Percentiles rank a stretch among this genome's conserved stretches.
Evolutionary conservation across 2,113 vertebrate genomes (phyloP).

Genomic region (cattle (Bos taurus)): DNA sequence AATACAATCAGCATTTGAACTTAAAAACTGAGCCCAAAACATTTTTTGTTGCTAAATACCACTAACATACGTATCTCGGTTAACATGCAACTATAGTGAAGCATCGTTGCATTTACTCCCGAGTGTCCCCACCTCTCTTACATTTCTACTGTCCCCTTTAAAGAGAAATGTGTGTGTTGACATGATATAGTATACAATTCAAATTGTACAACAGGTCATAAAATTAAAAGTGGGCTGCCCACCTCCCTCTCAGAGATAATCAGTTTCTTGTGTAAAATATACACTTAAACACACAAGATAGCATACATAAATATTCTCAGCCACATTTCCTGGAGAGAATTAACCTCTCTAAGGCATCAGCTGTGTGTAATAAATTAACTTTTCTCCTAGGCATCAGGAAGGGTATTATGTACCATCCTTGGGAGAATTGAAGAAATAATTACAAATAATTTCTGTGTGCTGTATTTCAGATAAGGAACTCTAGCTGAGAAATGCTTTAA

Average conservation of each 20-base stretch:
- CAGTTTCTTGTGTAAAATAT: neutral
- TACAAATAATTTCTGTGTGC: neutral
- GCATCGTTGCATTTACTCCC: neutral
- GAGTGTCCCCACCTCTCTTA: neutral
- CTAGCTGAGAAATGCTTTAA: neutral
- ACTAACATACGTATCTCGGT: neutral
- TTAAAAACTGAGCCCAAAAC: neutral
- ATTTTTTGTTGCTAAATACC: neutral
- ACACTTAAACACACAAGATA: neutral
- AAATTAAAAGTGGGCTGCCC: neutral
- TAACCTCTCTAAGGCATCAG: neutral
- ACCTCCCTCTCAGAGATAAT: neutral
- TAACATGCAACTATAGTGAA: neutral
- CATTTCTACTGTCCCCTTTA: neutral
- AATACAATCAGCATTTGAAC: neutral
- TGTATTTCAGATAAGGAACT: neutral
- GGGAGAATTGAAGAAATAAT: slow-evolving; percentile 6
- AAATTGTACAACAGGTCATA: neutral
- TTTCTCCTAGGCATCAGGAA: neutral
- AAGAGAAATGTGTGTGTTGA: neutral
- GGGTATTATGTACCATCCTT: neutral
- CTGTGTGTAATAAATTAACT: neutral
- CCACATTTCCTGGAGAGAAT: neutral
- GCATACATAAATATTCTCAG: neutral
- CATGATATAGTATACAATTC: neutral